Evolutionary conservation across 1,140 invertebrate genomes (phyloP), one percentile per base, ranked within the genome.

Genomic region (Drosophila orena): DNA sequence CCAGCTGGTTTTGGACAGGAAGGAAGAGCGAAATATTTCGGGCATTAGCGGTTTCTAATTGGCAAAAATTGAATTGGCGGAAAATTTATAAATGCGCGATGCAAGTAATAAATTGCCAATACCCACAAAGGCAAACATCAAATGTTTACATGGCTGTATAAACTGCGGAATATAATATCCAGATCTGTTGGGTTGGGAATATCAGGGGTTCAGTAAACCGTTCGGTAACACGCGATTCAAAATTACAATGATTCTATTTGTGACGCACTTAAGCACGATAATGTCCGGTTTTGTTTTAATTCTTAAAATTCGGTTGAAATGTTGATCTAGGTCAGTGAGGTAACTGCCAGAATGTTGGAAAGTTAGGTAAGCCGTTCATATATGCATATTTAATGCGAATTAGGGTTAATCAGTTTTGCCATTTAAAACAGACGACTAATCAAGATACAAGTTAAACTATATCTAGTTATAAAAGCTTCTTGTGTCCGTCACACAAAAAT

Each of bases 211-310:
- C 24, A 43, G 44, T 65, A 42, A 6, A 50, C 14, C 46, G 30
- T 53, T 52, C 12, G 64, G 60, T 40, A 38, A 42, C 72, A 76
- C 72, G 72, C 72, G 49, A 76, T 44, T 60, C 24, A 35, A 76
- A 76, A 76, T 76, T 54, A 76, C 60, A 76, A 66, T 76, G 34
- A 76, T 53, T 76, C 42, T 46, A 66, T 65, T 58, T 53, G 76
- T 76, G 72, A 66, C 71, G 53, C 40, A 65, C 61, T 49, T n/a
- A 8, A 42, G 35, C 47, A 54, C 47, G 44, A 47, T 15, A 55
- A 15, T 56, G 52, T 52, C 58, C 24, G 24, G 34, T 37, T 69
- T 68, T 34, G 35, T 24, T 57, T 35, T 43, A 11, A 15, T 40
- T 42, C 42, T 50, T 47, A 24, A 17, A 74, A 50, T 42, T 74